Evolutionary conservation across 2,888 invertebrate species (phyloP).

Genomic region (Sphecodes monilicornis): DNA sequence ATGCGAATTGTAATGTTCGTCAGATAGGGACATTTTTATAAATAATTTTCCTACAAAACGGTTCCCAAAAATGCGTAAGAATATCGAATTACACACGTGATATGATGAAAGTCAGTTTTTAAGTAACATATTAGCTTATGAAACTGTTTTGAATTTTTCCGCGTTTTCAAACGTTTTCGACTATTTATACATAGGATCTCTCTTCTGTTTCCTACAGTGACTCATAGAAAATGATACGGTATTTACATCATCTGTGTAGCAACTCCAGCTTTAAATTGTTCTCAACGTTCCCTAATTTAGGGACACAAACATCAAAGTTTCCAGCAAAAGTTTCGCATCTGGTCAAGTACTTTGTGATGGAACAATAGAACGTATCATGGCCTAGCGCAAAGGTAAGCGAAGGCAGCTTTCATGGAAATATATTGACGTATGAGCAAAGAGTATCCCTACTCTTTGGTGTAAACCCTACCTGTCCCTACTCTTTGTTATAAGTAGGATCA

Average conservation of each 20-base stretch:
- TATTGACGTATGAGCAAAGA: too few relatives aligned
- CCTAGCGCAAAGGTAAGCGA: neutral
- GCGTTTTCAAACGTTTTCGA: neutral
- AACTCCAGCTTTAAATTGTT: neutral
- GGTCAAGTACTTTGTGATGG: neutral
- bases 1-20: neutral
- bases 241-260: neutral
- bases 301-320: neutral
- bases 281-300: neutral
- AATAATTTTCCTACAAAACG: neutral
- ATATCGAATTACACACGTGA: neutral
- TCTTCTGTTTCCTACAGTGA: neutral
- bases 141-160: neutral
- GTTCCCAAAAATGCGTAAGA: neutral
- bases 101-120: neutral
- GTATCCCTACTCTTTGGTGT: too few relatives aligned
- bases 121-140: neutral
- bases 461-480: too few relatives aligned
- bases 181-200: neutral
- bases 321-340: neutral
- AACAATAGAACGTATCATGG: conserved; percentile 9
- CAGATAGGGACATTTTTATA: neutral
- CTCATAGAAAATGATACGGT: too few relatives aligned
- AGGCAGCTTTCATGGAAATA: conserved; percentile 9
- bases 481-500: conserved; percentile 8